Evolutionary conservation across 2,797 vertebrate species (phyloP), one percentile per base, ranked within the genome.

Genomic region (Peromyscus aztecus): DNA sequence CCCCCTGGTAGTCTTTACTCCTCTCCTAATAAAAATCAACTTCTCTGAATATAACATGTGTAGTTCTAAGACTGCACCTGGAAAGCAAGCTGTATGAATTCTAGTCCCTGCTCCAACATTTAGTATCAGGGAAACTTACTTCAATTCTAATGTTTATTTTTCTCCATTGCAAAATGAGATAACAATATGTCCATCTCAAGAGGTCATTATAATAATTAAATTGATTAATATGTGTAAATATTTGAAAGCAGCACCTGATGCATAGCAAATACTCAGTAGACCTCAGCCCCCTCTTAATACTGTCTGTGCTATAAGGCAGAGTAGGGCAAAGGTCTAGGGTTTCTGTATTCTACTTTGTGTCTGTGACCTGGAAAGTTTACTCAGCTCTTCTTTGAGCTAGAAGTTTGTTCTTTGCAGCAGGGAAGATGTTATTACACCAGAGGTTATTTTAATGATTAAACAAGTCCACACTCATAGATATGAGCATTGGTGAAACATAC

Each of bases 381-480:
- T 82, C 7, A 91, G 24, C 7, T 49, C 19, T 4, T 86, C 17
- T 83, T 80, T 87, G 63, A 90, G 61, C 37, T 19, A 67, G 37
- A 83, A 5, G 94, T 95, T 94, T 46, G 94, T 90, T 52, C 80
- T 49, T 29, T 96, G 19, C 75, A 59, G 89, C 88, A 91, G 16
- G 73, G 3, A 76, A 67, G 57, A 76, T 63, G 78, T 65, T 95
- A 87, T 49, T 83, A 82, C 4, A 37, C 4, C 2, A 4, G 21
- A 29, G 5, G 1, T 83, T 87, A 80, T 95, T 97, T 81, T 85
- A 97, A 97, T 57, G 52, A 71, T 92, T 89, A 93, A 95, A 77
- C 98, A 88, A 97, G 52, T 97, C 86, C 96, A 88, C 49, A 82
- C 21, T 77, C 37, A 78, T 11, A 88, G 16, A 92, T 69, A 40